Base-by-base conservation (phyloP, 2,888 invertebrate species). In the Dermolepida albohirtum region DNA sequence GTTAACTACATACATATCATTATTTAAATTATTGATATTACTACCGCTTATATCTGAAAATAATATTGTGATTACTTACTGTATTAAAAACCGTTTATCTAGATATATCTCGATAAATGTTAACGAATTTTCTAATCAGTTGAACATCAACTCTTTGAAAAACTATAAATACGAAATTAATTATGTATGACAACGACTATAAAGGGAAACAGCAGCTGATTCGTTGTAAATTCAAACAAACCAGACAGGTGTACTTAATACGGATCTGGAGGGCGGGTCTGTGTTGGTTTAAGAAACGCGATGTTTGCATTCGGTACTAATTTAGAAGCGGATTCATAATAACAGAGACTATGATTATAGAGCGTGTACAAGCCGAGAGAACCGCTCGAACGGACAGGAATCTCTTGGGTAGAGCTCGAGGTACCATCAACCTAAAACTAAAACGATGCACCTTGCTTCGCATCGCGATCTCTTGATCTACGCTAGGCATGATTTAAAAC, bases 301-400 rank as follows among this genome's bases (percentile, higher is more conserved):
- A 72, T 80, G 79, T 80, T 80, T 80, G 79, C 76, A 78, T 80
- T 78, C 76, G 76, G 71, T 71, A 75, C 76, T 79, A 80, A 79
- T 79, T 78, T 69, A 74, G 73, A 66, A 69, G 70, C 66, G 66
- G 66, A 64, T 54, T 59, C 63, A 52, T 66, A 69, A 69, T 69
- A 76, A 72, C 70, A 65, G 66, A 66, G 74, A 69, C 74, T 71
- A 76, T 80, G 79, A 80, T 80, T 80, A 80, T 76, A 77, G 76
- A 76, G 76, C 72, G 64, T 74, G 75, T 74, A 75, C 73, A 34
- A 34, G 34, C 34, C 34, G 34, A 34, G 34, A 34, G 34, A 34
- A 6, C 6, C 34, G 34, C 34, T 34, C 34, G 34, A 7, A 34
- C 34, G 10, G 34, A 2, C 34, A 34, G 5, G 34, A 34, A 34